A percentile compares a stretch with the other conserved stretches of the same genome.
Conservation (phyloP, 2,113 vertebrate species). For the Otolemur garnettii region DNA sequence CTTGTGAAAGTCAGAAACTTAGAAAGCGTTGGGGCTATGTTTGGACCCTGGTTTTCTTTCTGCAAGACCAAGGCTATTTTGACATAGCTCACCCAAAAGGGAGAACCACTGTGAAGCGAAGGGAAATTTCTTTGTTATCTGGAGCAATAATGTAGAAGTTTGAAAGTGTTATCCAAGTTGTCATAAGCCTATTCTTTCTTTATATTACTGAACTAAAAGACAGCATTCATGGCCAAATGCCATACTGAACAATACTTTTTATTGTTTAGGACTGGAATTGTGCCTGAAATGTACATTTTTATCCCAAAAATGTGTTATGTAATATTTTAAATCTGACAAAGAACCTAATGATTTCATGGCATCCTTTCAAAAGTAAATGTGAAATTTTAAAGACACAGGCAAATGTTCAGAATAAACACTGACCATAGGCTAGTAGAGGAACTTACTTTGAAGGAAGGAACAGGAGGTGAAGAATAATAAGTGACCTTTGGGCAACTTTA, state of each 20-base stretch:
- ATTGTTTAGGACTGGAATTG: slow-evolving; percentile 69
- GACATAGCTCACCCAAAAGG: not conserved
- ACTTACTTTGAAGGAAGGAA: not conserved
- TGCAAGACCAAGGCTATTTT: not conserved
- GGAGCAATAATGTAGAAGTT: slow-evolving; percentile 43
- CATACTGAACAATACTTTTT: slow-evolving; percentile 42
- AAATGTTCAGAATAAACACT: not conserved
- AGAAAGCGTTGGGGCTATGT: not conserved
- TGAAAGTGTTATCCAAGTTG: slow-evolving; percentile 65
- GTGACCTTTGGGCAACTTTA: not conserved
- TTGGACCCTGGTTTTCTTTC: not conserved
- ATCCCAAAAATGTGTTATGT: not conserved
- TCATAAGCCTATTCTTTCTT: slow-evolving; percentile 71
- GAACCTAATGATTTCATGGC: slow-evolving; percentile 31
- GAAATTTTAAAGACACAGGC: slow-evolving; percentile 54
- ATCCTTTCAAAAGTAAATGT: slow-evolving; percentile 44
- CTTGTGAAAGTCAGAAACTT: slow-evolving; percentile 48
- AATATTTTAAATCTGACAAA: slow-evolving; percentile 72
- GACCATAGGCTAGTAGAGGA: not conserved
- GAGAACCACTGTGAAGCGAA: slow-evolving; percentile 16
- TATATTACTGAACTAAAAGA: slow-evolving; percentile 58
- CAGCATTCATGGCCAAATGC: slow-evolving; percentile 65
- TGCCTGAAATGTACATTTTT: slow-evolving; percentile 63
- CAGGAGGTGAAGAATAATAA: not conserved
- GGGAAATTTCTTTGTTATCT: slow-evolving; percentile 65